Evolutionary conservation across 2,113 vertebrate genomes (phyloP).

Genomic region (Cryptomyrus ogoouensis): DNA sequence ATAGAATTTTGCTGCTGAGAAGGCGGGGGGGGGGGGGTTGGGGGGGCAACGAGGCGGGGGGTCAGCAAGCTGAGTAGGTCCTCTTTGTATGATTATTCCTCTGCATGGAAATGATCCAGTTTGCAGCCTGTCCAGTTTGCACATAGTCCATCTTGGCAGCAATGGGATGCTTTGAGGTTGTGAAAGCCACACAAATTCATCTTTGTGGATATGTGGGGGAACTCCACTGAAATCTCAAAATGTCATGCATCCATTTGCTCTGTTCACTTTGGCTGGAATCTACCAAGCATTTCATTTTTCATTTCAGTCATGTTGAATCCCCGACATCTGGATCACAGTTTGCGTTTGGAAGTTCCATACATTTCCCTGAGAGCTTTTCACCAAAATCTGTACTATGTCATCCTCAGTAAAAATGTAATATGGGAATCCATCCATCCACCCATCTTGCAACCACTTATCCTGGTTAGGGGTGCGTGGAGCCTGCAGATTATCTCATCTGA

Average conservation of each 20-base stretch:
- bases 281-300: not conserved
- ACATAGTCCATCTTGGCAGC: not conserved
- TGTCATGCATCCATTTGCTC: not conserved
- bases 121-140: not conserved
- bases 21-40: not conserved
- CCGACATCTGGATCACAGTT: not conserved
- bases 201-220: not conserved
- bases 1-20: not conserved
- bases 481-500: not conserved
- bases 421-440: not conserved
- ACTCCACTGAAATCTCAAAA: not conserved
- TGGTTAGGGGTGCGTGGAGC: not conserved
- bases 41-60: not conserved
- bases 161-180: not conserved
- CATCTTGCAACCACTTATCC: not conserved
- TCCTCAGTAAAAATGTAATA: not conserved
- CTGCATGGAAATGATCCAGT: constrained; percentile 8
- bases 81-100: not conserved
- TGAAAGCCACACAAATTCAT: not conserved
- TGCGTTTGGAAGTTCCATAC: not conserved
- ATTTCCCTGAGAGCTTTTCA: not conserved
- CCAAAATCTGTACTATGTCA: not conserved
- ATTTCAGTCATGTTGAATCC: not conserved
- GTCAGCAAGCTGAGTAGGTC: not conserved
- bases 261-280: not conserved